Evolutionary conservation across 2,113 vertebrate genomes (phyloP).

Genomic region (Hippolais icterina): DNA sequence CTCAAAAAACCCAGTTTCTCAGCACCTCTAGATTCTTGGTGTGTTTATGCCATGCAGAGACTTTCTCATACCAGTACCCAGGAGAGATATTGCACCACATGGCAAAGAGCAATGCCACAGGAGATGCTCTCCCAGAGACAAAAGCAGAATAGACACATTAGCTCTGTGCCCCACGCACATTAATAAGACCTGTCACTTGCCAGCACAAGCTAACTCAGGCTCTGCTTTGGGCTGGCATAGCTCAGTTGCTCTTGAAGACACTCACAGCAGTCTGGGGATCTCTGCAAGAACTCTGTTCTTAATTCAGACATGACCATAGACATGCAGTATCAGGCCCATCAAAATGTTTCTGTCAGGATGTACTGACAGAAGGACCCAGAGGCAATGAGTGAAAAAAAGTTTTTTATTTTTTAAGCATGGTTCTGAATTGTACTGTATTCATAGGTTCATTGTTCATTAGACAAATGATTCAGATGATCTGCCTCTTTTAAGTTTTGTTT

Average conservation of each 20-base stretch:
- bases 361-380: not conserved
- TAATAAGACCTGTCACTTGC: not conserved
- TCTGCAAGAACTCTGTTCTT: not conserved
- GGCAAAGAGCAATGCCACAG: not conserved
- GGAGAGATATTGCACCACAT: not conserved
- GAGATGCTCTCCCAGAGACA: not conserved
- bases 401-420: not conserved
- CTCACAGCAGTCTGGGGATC: not conserved
- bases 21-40: not conserved
- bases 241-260: not conserved
- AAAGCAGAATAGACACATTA: not conserved
- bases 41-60: not conserved
- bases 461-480: not conserved
- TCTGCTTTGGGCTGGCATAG: not conserved
- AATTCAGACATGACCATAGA: not conserved
- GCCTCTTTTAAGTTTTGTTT: not conserved
- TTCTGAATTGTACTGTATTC: not conserved
- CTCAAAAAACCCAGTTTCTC: not conserved
- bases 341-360: not conserved
- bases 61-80: not conserved
- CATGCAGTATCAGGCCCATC: not conserved
- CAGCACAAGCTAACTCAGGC: not conserved
- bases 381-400: not conserved
- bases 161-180: not conserved
- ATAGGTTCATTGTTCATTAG: accelerated